Base-by-base conservation (phyloP, 2,113 vertebrate genomes). In the Melanostigma gelatinosum region DNA sequence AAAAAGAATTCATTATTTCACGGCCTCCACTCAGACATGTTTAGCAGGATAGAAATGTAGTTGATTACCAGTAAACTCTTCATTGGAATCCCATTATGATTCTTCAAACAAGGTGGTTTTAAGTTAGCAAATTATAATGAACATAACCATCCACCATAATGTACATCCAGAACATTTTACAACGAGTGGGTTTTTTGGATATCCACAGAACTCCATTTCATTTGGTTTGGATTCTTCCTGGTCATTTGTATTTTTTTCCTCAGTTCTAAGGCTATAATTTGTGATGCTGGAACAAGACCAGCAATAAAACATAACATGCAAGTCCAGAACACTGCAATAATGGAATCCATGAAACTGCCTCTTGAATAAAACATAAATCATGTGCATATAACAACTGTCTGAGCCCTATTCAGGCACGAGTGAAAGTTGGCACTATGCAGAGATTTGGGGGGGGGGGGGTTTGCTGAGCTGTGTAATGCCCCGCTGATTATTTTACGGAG, bases 401-500 rank as follows among this genome's bases (percentile, higher is more conserved):
- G 62, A 54, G 66, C 57, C 73, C 42, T 34, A 48, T 70, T 85
- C 71, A 85, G 57, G 76, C 80, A 42, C 77, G 78, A 87, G 78
- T 82, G 73, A 73, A 80, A 72, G 71, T 86, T 58, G 65, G 72
- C 75, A 76, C 32, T 6, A 64, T 63, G 42, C 75, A 72, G 29
- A 75, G 34, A 73, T 66, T 50, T n/a, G n/a, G n/a, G n/a, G n/a
- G n/a, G n/a, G n/a, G 71, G 40, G 7, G 61, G 71, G 85, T 60
- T 63, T 79, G 77, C 77, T 69, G 63, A 72, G 50, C 79, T 63
- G 71, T 79, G 66, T 87, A 80, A 89, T 79, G 65, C 65, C 40
- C 10, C 4, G 12, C 57, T 86, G 81, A 91, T 92, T 88, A 87
- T 74, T 86, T 90, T 75, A 69, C 55, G 8, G 84, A 82, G 69